Percentiles rank a stretch among this genome's conserved stretches.
These are phyloP conservation scores for Archips crataeganus DNA, from an alignment of 2,888 invertebrate species.

Conservation along the genomic window DNA sequence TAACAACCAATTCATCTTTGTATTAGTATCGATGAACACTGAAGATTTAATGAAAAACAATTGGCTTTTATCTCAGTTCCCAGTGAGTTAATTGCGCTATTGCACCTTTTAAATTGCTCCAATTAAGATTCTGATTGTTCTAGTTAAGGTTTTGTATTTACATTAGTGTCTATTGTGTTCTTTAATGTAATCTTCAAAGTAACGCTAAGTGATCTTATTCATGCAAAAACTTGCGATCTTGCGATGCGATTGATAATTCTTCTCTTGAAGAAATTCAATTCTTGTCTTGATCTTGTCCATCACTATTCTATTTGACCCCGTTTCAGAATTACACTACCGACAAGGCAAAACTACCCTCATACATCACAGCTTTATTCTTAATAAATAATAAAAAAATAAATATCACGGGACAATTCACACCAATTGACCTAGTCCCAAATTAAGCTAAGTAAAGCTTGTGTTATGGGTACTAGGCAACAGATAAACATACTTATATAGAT, in stretches of 20 bases:
- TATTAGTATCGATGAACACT: conserved; percentile 12
- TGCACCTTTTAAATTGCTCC: conserved; percentile 2
- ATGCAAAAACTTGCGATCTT: neutral
- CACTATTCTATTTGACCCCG: no score
- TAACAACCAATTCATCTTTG: conserved; percentile 57
- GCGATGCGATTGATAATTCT: neutral
- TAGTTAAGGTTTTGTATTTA: conserved; percentile 19
- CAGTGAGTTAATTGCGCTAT: conserved; percentile 20
- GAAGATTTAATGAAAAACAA: conserved; percentile 8
- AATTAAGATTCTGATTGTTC: conserved; percentile 12
- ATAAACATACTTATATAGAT: no score
- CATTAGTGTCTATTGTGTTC: conserved; percentile 5
- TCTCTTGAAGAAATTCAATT: no score
- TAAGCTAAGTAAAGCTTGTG: no score
- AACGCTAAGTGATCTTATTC: neutral
- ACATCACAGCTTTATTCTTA: no score
- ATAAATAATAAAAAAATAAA: no score
- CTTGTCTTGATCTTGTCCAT: neutral
- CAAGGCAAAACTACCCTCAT: neutral
- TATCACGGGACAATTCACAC: no score
- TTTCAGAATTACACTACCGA: neutral
- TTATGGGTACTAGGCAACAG: no score
- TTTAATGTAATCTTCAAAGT: neutral
- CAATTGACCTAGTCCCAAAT: no score
- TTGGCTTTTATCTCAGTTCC: conserved; percentile 24